Evolutionary conservation across 2,797 vertebrate genomes (phyloP).

Genomic region (Intellagama lesueurii): DNA sequence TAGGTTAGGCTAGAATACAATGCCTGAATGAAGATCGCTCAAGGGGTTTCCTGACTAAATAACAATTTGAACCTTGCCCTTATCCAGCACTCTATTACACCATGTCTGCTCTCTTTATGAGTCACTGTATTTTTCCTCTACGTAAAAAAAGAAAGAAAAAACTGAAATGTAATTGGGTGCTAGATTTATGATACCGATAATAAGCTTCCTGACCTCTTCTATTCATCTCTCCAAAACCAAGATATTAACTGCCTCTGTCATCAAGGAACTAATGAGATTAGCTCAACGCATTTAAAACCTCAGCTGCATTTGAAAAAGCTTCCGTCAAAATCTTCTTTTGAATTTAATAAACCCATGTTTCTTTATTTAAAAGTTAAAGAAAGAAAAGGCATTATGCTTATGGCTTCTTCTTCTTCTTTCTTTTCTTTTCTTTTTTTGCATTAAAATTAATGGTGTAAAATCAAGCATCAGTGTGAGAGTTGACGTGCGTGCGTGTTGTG

Average conservation of each 20-base stretch:
- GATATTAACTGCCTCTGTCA: conserved; percentile 5
- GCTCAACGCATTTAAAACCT: conserved; percentile 14
- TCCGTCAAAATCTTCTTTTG: not conserved
- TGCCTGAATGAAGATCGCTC: too few species aligned
- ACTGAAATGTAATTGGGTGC: conserved; percentile 16
- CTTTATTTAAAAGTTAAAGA: not conserved
- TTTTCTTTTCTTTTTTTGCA: too few species aligned
- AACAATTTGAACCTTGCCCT: not conserved
- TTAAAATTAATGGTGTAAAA: not conserved
- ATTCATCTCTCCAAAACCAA: conserved; percentile 12
- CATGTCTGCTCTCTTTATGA: not conserved
- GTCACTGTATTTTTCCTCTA: not conserved
- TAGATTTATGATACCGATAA: conserved; percentile 25
- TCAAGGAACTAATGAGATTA: conserved; percentile 1
- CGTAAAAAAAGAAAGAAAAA: not conserved
- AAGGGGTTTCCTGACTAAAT: not conserved
- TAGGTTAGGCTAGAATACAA: not conserved
- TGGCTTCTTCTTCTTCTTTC: not conserved
- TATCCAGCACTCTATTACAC: not conserved
- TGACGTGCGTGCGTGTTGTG: not conserved
- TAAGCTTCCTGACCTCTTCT: not conserved
- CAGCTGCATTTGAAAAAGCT: not conserved
- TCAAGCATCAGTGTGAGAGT: not conserved
- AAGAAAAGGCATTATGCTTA: not conserved
- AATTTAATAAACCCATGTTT: not conserved